A percentile compares a stretch with the other conserved stretches of the same genome.
phyloP scores from a whole-genome alignment of 2,113 vertebrate genomes.

The Diadophis punctatus region DNA sequence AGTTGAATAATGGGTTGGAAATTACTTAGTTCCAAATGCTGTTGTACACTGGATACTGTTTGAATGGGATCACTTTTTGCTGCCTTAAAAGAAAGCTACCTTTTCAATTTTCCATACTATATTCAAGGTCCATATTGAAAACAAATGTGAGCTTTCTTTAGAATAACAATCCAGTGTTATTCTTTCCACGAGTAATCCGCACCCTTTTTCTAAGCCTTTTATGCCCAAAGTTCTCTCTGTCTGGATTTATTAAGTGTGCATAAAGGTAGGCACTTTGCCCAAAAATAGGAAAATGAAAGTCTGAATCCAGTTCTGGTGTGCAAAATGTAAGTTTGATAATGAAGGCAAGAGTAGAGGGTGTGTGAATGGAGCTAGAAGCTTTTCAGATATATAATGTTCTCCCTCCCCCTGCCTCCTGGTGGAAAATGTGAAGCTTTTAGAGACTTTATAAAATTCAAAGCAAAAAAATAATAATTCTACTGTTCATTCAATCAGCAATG shows the following conservation, averaged over 20 bases:
- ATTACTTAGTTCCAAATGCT: constrained; percentile 48
- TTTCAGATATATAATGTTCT: constrained; percentile 11
- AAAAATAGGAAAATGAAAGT: constrained; percentile 56
- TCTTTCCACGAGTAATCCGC: constrained; percentile 66
- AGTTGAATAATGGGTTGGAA: constrained; percentile 59
- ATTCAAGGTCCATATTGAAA: constrained; percentile 67
- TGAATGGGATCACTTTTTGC: constrained; percentile 54
- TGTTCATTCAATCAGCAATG: rapidly evolving
- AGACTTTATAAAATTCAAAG: neutral
- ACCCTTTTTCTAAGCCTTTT: constrained; percentile 43
- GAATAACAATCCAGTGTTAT: constrained; percentile 67
- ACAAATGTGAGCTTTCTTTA: constrained; percentile 71
- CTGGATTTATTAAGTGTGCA: constrained; percentile 66
- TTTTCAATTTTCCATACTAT: constrained; percentile 61
- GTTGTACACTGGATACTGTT: constrained; percentile 40
- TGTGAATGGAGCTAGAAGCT: neutral
- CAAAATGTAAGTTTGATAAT: constrained; percentile 20
- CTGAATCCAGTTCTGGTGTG: constrained; percentile 46
- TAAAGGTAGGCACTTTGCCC: constrained; percentile 59
- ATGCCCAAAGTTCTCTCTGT: constrained; percentile 59
- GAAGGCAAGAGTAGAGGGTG: constrained; percentile 6
- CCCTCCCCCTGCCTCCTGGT: neutral
- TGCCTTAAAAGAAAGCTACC: constrained; percentile 55
- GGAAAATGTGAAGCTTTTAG: neutral
- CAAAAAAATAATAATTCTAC: neutral